phyloP scores from a whole-genome alignment of 2,888 invertebrate species.

The Leucophenga maculata region DNA sequence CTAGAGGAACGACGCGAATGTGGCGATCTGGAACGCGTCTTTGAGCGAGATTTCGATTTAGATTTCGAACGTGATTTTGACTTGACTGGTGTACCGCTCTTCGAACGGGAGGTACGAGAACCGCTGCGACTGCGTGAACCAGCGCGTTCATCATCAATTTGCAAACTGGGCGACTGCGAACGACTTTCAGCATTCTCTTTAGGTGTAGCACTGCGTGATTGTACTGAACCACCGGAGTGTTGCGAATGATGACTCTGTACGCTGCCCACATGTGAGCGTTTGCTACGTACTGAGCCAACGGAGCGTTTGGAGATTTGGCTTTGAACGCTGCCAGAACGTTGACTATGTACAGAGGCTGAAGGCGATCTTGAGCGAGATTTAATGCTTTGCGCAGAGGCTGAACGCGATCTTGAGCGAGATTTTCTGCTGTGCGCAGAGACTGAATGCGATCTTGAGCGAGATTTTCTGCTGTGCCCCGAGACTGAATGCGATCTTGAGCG shows the following conservation, averaged over 20 bases:
- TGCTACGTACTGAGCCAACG: no score
- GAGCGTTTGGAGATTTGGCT: background rate
- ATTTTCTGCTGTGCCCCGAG: constrained; percentile 48
- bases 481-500: constrained; percentile 54
- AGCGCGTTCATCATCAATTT: constrained; percentile 73
- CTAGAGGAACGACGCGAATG: constrained; percentile 43
- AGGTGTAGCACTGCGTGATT: constrained; percentile 22
- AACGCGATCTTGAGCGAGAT: no score
- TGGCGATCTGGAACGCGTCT: constrained; percentile 51
- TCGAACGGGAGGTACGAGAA: constrained; percentile 57
- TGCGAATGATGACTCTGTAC: constrained; percentile 20
- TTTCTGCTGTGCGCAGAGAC: constrained; percentile 20
- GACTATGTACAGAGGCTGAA: constrained; percentile 29
- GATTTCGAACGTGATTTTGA: constrained; percentile 57
- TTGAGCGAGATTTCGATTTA: constrained; percentile 50
- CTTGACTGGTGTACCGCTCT: constrained; percentile 64
- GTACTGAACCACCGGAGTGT: constrained; percentile 28
- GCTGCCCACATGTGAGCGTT: background rate
- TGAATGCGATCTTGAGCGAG: constrained; percentile 50
- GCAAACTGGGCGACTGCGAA: constrained; percentile 74
- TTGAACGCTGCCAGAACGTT: constrained; percentile 37
- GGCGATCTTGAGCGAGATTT: background rate
- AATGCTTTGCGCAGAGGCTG: constrained; percentile 30
- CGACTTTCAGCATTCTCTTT: constrained; percentile 71
- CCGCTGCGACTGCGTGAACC: constrained; percentile 65